A percentile compares a stretch with the other conserved stretches of the same genome.
phyloP scores from a whole-genome alignment of 2,113 vertebrate genomes.

The Podarcis cretensis region DNA sequence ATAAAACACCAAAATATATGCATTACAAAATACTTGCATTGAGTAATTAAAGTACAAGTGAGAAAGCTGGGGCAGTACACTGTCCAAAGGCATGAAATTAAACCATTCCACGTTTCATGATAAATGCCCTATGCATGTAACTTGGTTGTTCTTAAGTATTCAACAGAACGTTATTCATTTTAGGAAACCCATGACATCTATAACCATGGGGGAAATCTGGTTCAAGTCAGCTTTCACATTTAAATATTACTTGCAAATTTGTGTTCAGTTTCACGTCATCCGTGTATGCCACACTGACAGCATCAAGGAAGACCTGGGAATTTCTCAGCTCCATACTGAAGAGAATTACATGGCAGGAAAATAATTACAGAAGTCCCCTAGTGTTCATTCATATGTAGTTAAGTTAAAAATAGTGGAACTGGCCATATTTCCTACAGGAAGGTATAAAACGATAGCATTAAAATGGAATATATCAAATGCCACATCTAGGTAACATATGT shows the following conservation, averaged over 20 bases:
- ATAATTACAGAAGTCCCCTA: slow-evolving; percentile 71
- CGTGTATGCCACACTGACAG: slow-evolving; percentile 71
- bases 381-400: slow-evolving; percentile 71
- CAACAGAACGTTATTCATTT: slow-evolving; percentile 67
- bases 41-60: slow-evolving; percentile 47
- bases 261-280: slow-evolving; percentile 74
- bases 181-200: slow-evolving; percentile 68
- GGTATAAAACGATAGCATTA: slow-evolving; percentile 24
- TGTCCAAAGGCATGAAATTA: slow-evolving; percentile 52
- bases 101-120: slow-evolving; percentile 53
- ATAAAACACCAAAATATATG: not conserved
- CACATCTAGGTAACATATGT: slow-evolving; percentile 70
- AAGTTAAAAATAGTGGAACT: slow-evolving; percentile 69
- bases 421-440: slow-evolving; percentile 61
- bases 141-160: slow-evolving; percentile 69
- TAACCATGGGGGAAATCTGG: slow-evolving; percentile 72
- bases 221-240: slow-evolving; percentile 69
- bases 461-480: slow-evolving; percentile 61
- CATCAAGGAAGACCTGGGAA: slow-evolving; percentile 73
- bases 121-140: slow-evolving; percentile 60
- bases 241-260: slow-evolving; percentile 76
- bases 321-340: slow-evolving; percentile 63
- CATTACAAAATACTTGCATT: slow-evolving; percentile 27
- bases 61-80: slow-evolving; percentile 14
- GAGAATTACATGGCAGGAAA: slow-evolving; percentile 73